Base-by-base conservation (phyloP, 2,797 vertebrate genomes). In the Rhadinocentrus ornatus region DNA sequence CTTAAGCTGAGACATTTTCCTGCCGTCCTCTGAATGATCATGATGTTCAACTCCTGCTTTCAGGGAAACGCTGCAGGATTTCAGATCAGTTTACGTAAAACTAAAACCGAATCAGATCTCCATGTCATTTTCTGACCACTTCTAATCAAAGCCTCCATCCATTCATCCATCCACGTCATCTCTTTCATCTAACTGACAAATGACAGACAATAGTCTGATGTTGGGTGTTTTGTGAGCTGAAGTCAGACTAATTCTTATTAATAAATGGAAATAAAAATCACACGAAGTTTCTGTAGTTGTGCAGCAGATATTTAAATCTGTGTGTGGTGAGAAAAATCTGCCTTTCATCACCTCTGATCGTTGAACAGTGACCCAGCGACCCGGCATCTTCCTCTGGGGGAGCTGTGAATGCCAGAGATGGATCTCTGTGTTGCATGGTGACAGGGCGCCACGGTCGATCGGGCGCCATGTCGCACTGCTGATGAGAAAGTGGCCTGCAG, bases 321-420 rank as follows among this genome's bases (percentile, higher is more conserved):
- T 20, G 41, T 20, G 18, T 46, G 7, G 10, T 12, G 48, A 11
- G 22, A 24, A n/a, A 50, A 50, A 50, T 12, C 48, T 22, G 18
- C 18, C 41, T 50, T 74, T 91, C 73, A 82, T 83, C 80, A 88
- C 81, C 81, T 88, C 59, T 73, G 18, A 73, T 71, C 58, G 66
- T 84, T 50, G 1, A 70, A 62, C 10, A 2, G 15, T 63, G 69
- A 73, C 73, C 78, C 75, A 29, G 6, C 34, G 71, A 80, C 84
- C 78, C 71, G 0, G 41, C 41, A 46, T 46, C 18, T 46, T 46
- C 41, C 41, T 46, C 41, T 20, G 2, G 41, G 41, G 41, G 41
- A 46, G 41, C 41, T 6, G 15, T 46, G 41, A 46, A 46, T 18
- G 6, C 15, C 41, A 46, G 41, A 46, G 41, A 46, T 6, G 6